Evolutionary conservation across 2,113 vertebrate genomes (phyloP).

Genomic region (Danio rerio): GRCz12tu NC_133185.1:2081501-2082000

Average conservation of each 20-base stretch:
- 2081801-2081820: too few relatives aligned
- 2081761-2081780: neutral
- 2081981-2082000: neutral
- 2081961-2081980: conserved; percentile 51
- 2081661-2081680: neutral
- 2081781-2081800: neutral
- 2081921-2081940: conserved; percentile 2
- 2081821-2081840: conserved; percentile 25
- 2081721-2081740: neutral
- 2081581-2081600: too few relatives aligned
- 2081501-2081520: too few relatives aligned
- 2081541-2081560: too few relatives aligned
- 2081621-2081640: too few relatives aligned
- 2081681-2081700: neutral
- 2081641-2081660: neutral
- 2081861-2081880: conserved; percentile 43
- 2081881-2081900: conserved; percentile 25
- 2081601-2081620: too few relatives aligned
- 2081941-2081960: conserved; percentile 30
- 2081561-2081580: too few relatives aligned
- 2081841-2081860: conserved; percentile 58
- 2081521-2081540: too few relatives aligned
- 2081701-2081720: neutral
- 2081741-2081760: conserved; percentile 7
- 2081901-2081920: conserved; percentile 22